phyloP scores from a whole-genome alignment of 2,797 vertebrate genomes.

The Spinus olivaceus region DNA sequence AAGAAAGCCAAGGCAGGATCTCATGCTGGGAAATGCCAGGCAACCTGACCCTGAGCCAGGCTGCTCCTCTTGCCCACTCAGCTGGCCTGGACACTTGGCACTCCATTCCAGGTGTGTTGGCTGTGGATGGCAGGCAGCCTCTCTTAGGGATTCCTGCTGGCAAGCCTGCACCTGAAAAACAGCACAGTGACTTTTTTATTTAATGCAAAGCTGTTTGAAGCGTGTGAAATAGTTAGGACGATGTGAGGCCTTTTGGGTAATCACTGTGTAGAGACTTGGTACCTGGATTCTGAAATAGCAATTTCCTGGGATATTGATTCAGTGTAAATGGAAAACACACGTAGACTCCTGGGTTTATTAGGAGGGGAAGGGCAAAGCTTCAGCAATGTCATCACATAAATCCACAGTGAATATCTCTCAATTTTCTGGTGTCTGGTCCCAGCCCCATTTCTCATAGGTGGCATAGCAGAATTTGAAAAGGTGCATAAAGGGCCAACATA shows the following conservation, averaged over 20 bases:
- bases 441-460: neutral
- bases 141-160: neutral
- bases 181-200: neutral
- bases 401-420: neutral
- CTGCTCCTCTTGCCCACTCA: fast-evolving
- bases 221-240: neutral
- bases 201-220: neutral
- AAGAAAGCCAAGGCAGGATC: neutral
- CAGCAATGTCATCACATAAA: neutral
- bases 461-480: neutral
- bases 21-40: neutral
- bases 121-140: neutral
- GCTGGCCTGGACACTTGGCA: neutral
- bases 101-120: fast-evolving
- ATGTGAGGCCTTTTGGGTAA: fast-evolving
- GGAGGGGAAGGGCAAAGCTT: neutral
- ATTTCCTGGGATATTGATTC: neutral
- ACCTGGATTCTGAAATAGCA: neutral
- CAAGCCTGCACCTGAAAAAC: neutral
- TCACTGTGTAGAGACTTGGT: neutral
- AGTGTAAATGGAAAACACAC: neutral
- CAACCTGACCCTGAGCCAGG: neutral
- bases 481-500: neutral
- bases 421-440: neutral
- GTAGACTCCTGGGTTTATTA: neutral